These are phyloP conservation scores for Sarcophaga carnaria DNA, from an alignment of 2,888 invertebrate genomes.

Conservation along the genomic window DNA sequence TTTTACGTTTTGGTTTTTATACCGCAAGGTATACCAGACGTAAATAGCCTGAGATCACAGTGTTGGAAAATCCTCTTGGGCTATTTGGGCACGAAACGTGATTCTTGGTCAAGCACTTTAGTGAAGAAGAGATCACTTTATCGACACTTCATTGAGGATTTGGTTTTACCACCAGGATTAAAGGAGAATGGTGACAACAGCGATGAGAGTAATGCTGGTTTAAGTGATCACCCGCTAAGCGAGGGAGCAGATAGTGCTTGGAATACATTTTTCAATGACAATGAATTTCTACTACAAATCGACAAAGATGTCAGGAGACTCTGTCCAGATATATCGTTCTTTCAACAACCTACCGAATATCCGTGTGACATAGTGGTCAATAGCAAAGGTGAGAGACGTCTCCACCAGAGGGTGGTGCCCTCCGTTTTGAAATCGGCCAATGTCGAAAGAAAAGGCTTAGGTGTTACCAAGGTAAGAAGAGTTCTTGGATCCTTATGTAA, in stretches of 20 bases:
- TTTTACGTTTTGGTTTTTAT: not conserved
- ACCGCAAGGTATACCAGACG: slow-evolving; percentile 91
- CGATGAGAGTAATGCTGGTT: slow-evolving; percentile 76
- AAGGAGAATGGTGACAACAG: slow-evolving; percentile 60
- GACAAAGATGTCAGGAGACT: slow-evolving; percentile 97
- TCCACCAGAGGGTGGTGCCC: slow-evolving; percentile 94
- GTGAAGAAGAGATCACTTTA: slow-evolving; percentile 90
- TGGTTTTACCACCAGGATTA: slow-evolving; percentile 92
- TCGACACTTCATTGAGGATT: slow-evolving; percentile 92
- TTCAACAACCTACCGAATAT: slow-evolving; percentile 95
- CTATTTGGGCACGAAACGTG: slow-evolving; percentile 89
- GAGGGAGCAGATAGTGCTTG: slow-evolving; percentile 97
- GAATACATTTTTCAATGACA: slow-evolving; percentile 97
- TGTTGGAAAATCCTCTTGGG: slow-evolving; percentile 95
- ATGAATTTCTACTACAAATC: slow-evolving; percentile 98
- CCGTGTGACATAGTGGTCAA: slow-evolving; percentile 92
- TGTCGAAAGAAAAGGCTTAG: slow-evolving; percentile 93
- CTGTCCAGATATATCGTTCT: slow-evolving; percentile 98
- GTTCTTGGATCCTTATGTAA: slow-evolving; percentile 20
- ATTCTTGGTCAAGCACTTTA: slow-evolving; percentile 87
- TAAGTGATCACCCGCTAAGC: slow-evolving; percentile 93
- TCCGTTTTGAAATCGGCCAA: slow-evolving; percentile 93
- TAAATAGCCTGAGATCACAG: slow-evolving; percentile 89
- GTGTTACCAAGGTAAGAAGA: slow-evolving; percentile 90
- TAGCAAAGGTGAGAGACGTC: slow-evolving; percentile 90